phyloP scores from a whole-genome alignment of 2,888 invertebrate genomes.

The Dascillus cervinus region DNA sequence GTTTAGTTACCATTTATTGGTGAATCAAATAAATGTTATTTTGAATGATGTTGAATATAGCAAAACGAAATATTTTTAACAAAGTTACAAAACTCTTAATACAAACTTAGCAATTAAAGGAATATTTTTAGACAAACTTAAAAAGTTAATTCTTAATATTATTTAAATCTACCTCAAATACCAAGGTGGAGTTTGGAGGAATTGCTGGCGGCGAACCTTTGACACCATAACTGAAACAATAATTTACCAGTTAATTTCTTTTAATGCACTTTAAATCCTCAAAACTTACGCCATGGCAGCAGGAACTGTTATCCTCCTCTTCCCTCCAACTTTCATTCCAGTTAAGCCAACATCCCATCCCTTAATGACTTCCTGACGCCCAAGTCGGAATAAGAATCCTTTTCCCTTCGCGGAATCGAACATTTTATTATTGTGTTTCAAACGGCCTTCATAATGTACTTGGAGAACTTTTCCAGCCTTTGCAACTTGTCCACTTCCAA shows the following conservation, averaged over 20 bases:
- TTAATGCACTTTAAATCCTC: background rate
- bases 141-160: conserved; percentile 67
- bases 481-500: conserved; percentile 72
- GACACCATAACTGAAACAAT: conserved; percentile 55
- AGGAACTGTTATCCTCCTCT: conserved; percentile 76
- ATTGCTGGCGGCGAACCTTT: conserved; percentile 79
- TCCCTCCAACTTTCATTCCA: conserved; percentile 93
- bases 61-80: too few relatives aligned
- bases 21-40: too few relatives aligned
- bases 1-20: too few relatives aligned
- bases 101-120: too few relatives aligned
- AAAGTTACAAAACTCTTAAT: too few relatives aligned
- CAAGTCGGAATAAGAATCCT: conserved; percentile 80
- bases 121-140: too few relatives aligned
- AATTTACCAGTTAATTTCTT: conserved; percentile 6
- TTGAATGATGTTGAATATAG: too few relatives aligned
- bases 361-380: conserved; percentile 78
- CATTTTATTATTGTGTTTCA: conserved; percentile 76
- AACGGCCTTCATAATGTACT: conserved; percentile 75
- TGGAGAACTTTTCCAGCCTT: conserved; percentile 66
- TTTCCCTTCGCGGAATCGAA: conserved; percentile 75
- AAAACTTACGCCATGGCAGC: conserved; percentile 74
- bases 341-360: conserved; percentile 86
- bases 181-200: conserved; percentile 78
- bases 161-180: conserved; percentile 87